Evolutionary conservation across 2,888 invertebrate species (phyloP), one percentile per base, ranked within the genome.

Genomic region (Ophion ventricosus): DNA sequence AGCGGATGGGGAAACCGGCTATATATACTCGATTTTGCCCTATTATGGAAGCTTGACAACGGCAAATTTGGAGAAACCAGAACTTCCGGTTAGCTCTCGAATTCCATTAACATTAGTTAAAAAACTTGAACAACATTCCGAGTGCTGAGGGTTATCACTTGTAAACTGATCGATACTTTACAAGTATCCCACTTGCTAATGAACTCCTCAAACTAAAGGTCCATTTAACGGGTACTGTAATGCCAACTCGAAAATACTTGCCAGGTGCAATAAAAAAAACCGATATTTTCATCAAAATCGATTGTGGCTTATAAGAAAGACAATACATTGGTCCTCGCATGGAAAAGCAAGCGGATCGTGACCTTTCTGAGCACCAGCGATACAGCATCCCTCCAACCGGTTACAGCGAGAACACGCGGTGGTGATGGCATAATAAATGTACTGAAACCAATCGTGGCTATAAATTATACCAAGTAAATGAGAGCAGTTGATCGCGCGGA

Each of bases 21-120:
- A 87, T 67, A 79, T 88, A 72, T 87, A 85, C 82, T 66, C 79
- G 43, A 83, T 88, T 83, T 80, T 87, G 59, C 87, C 87, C 49
- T 87, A 88, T 83, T 88, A 87, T 76, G 87, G 88, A 81, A 83
- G 70, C 26, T 66, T 85, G 49, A 88, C 86, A 49, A 86, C 85
- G 29, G 79, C 87, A 17, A 56, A 29, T 75, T 75, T 87, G 11
- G 59, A 85, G 10, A 75, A 82, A 73, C 85, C 87, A 14, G 86
- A 88, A 40, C 78, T 87, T 25, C 83, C 87, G 2, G 57, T 87
- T 23, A 40, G 40, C 40, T 40, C 40, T 4, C 5, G 10, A 40
- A 40, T 40, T 40, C 40, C 40, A 40, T 40, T 40, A 2, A 40
- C 40, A 40, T 40, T 40, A 40, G 5, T 40, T 40, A 10, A 40